Conservation (phyloP, 2,797 vertebrate species). For the Hipposideros larvatus region DNA sequence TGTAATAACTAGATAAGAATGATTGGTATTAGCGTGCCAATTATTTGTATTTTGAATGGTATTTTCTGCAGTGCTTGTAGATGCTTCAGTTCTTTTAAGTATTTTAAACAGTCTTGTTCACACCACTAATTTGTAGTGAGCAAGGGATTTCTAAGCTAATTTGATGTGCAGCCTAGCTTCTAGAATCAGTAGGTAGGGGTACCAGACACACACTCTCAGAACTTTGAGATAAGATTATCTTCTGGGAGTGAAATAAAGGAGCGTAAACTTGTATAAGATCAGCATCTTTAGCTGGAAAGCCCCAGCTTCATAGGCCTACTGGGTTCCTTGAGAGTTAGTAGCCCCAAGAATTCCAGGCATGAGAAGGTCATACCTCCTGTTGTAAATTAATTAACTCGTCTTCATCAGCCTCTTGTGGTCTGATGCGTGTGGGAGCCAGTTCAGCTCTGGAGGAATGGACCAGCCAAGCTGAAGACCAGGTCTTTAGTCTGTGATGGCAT, state of each 20-base stretch:
- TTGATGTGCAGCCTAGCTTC: not conserved
- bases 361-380: not conserved
- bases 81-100: slow-evolving; percentile 40
- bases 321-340: not conserved
- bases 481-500: not conserved
- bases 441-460: not conserved
- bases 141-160: slow-evolving; percentile 21
- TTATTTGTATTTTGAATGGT: slow-evolving; percentile 53
- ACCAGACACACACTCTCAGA: not conserved
- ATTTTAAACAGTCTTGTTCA: slow-evolving; percentile 47
- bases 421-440: not conserved
- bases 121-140: not conserved
- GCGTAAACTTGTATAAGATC: not conserved
- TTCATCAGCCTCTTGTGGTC: not conserved
- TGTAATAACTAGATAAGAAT: slow-evolving; percentile 41
- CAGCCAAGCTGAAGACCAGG: not conserved
- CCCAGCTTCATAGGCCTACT: not conserved
- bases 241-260: slow-evolving; percentile 44
- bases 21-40: not conserved
- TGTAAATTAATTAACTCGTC: slow-evolving; percentile 9
- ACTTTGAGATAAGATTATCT: slow-evolving; percentile 53
- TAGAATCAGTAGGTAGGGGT: not conserved
- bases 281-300: not conserved
- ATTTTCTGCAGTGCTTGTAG: slow-evolving; percentile 41
- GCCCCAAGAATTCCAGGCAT: not conserved